A percentile compares a stretch with the other conserved stretches of the same genome.
phyloP scores from a whole-genome alignment of 2,113 vertebrate genomes.

The Spilogale gracilis region DNA sequence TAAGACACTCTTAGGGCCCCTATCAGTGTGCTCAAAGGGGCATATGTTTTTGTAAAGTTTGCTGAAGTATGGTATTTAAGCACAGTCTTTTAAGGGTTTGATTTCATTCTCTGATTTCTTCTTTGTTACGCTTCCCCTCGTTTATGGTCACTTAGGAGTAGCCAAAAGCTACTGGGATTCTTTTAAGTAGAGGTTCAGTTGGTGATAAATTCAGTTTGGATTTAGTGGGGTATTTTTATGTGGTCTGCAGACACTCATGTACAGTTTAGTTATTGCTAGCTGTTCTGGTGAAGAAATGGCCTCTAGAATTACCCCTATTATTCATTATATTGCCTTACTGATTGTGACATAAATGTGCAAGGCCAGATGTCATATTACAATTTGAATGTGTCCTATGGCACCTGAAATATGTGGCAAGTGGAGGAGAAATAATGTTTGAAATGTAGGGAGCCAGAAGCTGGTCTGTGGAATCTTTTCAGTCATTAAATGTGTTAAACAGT shows the following conservation, averaged over 20 bases:
- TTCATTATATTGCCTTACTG: background rate
- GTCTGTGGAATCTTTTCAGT: background rate
- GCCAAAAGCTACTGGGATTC: background rate
- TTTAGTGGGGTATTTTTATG: constrained; percentile 4
- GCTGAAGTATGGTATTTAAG: background rate
- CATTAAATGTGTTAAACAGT: background rate
- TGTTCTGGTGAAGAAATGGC: constrained; percentile 35
- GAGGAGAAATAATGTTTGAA: background rate
- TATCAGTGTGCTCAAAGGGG: background rate
- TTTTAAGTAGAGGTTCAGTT: background rate
- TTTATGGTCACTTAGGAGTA: background rate
- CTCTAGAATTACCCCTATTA: background rate
- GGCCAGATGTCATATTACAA: background rate
- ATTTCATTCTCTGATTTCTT: background rate
- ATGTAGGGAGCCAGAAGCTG: background rate
- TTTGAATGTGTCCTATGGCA: background rate
- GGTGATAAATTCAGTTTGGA: constrained; percentile 49
- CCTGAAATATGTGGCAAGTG: background rate
- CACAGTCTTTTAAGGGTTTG: background rate
- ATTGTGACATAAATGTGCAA: background rate
- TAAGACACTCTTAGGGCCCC: background rate
- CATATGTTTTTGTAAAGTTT: background rate
- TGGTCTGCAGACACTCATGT: background rate
- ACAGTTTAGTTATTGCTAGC: background rate
- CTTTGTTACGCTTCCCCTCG: background rate